phyloP scores from a whole-genome alignment of 2,797 vertebrate genomes.

The Mycteria americana region DNA sequence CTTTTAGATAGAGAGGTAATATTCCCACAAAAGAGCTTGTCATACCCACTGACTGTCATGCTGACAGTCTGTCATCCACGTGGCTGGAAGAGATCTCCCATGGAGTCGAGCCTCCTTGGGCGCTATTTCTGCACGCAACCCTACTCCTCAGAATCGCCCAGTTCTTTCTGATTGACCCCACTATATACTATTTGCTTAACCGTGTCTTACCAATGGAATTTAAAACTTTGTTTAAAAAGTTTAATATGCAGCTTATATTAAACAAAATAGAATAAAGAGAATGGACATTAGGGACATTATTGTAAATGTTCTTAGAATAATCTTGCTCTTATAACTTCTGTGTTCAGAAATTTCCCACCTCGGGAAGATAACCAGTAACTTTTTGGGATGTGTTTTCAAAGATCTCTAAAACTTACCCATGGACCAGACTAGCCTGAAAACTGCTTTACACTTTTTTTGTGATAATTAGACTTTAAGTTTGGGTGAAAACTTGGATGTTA shows the following conservation, averaged over 20 bases:
- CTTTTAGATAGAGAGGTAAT: neutral
- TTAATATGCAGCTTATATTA: neutral
- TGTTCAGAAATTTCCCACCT: neutral
- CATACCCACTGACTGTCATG: neutral
- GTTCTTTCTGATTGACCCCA: neutral
- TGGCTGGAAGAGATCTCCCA: neutral
- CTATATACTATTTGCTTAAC: neutral
- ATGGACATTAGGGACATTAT: neutral
- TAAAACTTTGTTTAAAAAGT: neutral
- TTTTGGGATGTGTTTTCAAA: neutral
- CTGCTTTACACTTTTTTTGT: neutral
- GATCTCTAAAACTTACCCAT: neutral
- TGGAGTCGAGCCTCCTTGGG: neutral
- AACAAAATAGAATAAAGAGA: neutral
- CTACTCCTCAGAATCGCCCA: neutral
- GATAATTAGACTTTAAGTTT: neutral
- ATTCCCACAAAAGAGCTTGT: neutral
- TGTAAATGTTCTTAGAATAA: neutral
- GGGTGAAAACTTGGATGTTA: neutral
- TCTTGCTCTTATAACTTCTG: neutral
- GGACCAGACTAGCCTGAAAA: neutral
- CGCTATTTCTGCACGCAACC: neutral
- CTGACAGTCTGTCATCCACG: neutral
- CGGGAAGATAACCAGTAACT: neutral
- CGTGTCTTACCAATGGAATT: neutral